Base-by-base conservation (phyloP, 2,888 invertebrate species). In the Clostera curtula region DNA sequence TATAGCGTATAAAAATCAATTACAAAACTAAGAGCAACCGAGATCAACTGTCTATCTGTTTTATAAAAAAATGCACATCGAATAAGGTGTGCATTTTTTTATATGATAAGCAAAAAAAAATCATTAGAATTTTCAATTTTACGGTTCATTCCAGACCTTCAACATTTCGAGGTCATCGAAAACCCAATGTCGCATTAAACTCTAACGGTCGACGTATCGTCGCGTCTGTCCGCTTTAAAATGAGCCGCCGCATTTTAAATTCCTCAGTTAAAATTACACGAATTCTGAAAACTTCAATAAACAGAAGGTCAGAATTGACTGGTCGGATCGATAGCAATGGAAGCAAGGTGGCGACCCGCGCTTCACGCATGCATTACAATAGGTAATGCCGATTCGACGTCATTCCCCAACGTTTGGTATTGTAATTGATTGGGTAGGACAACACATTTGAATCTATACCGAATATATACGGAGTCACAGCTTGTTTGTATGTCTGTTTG, bases 331-430 rank as follows among this genome's bases (percentile, higher is more conserved):
- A 40, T 46, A 43, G 54, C 53, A 39, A 52, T 46, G 49, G 47
- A 49, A 49, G 37, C 49, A 65, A 71, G 67, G 69, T 66, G 64
- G 50, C 58, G 75, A 76, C 73, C 71, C 49, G 56, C 31, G 61
- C 53, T 53, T 57, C 62, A 60, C 65, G 73, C 68, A 75, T 77
- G 62, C 58, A 75, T 80, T 79, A 77, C 69, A 80, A 80, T 82
- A 72, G 60, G 59, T 76, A 77, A 80, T 80, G 68, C 35, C 34
- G 55, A 47, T 48, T 45, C 56, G 41, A 58, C 67, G 67, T 67
- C 69, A 71, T 51, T 43, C 55, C 43, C 19, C 40, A 42, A 34
- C 48, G 52, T 57, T 61, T 53, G 48, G 45, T 57, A 61, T 64
- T 58, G 53, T 53, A 56, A 56, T 60, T 33, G 44, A 54, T 47